Percentiles rank a stretch among this genome's conserved stretches.
Evolutionary conservation across 2,888 invertebrate genomes (phyloP).

Genomic region (Brenthis daphne): DNA sequence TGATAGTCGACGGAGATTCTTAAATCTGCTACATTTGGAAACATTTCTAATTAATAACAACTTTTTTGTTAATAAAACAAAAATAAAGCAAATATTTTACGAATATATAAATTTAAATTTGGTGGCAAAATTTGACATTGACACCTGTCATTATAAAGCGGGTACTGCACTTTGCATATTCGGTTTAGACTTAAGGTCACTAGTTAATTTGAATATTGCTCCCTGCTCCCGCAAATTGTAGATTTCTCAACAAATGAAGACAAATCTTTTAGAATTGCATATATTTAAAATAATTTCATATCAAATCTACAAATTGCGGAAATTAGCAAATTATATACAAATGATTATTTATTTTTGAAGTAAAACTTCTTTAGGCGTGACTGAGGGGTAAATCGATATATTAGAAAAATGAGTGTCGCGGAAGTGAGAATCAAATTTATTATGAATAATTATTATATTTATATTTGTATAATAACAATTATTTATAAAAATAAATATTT

Average conservation of each 20-base stretch:
- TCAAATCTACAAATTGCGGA: conserved; percentile 9
- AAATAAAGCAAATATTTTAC: not conserved
- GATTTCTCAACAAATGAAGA: not conserved
- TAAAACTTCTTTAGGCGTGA: too few relatives aligned
- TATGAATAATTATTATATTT: too few relatives aligned
- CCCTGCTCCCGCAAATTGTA: not conserved
- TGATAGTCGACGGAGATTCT: conserved; percentile 4
- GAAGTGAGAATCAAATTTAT: too few relatives aligned
- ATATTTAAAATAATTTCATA: not conserved
- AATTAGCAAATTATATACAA: too few relatives aligned
- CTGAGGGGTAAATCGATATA: too few relatives aligned
- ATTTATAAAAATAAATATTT: not conserved
- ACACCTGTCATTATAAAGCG: conserved; percentile 29
- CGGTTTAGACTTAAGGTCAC: not conserved
- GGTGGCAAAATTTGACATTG: conserved; percentile 35
- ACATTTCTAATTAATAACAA: conserved; percentile 10
- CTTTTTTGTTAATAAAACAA: not conserved
- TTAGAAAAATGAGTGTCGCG: too few relatives aligned
- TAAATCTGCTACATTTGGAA: conserved; percentile 7
- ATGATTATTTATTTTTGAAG: too few relatives aligned
- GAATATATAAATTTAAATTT: conserved; percentile 8
- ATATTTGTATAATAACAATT: too few relatives aligned
- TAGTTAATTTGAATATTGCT: not conserved
- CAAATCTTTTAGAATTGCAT: not conserved
- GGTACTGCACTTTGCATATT: conserved; percentile 8